phyloP scores from a whole-genome alignment of 2,888 invertebrate genomes.

The Penaeus monodon region DNA sequence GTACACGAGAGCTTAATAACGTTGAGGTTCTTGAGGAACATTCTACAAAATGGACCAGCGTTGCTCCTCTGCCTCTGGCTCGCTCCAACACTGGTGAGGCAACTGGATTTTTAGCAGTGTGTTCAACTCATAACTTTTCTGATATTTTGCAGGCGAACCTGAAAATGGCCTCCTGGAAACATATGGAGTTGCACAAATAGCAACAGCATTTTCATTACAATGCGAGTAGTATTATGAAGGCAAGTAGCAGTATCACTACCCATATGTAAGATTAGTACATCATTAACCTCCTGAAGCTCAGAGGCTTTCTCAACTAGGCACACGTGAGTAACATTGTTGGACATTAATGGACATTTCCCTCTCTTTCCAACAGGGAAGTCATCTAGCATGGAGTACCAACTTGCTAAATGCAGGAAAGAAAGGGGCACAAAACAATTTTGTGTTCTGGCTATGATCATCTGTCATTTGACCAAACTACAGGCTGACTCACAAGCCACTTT shows the following conservation, averaged over 20 bases:
- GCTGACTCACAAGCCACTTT: slow-evolving; percentile 48
- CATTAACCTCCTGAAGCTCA: slow-evolving; percentile 42
- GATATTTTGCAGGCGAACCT: slow-evolving; percentile 58
- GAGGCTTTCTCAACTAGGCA: slow-evolving; percentile 43
- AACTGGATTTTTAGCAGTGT: slow-evolving; percentile 16
- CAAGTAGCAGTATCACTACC: slow-evolving; percentile 42
- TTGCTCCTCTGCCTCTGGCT: slow-evolving; percentile 76
- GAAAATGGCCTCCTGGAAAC: slow-evolving; percentile 41
- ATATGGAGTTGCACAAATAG: slow-evolving; percentile 41
- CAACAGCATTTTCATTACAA: too few species aligned
- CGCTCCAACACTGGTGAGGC: slow-evolving; percentile 77
- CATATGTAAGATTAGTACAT: slow-evolving; percentile 35
- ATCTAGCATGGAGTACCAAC: slow-evolving; percentile 48
- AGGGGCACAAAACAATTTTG: slow-evolving; percentile 56
- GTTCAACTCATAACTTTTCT: slow-evolving; percentile 47
- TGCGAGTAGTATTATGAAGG: slow-evolving; percentile 51
- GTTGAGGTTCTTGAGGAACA: slow-evolving; percentile 77
- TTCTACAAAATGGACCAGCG: slow-evolving; percentile 72
- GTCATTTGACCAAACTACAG: slow-evolving; percentile 53
- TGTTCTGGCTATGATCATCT: slow-evolving; percentile 52
- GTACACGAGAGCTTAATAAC: slow-evolving; percentile 82
- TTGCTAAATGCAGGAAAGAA: slow-evolving; percentile 53
- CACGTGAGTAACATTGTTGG: slow-evolving; percentile 30
- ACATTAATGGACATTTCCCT: slow-evolving; percentile 46
- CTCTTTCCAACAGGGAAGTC: slow-evolving; percentile 50